phyloP scores from a whole-genome alignment of 2,797 vertebrate genomes.

The Tapirus indicus region DNA sequence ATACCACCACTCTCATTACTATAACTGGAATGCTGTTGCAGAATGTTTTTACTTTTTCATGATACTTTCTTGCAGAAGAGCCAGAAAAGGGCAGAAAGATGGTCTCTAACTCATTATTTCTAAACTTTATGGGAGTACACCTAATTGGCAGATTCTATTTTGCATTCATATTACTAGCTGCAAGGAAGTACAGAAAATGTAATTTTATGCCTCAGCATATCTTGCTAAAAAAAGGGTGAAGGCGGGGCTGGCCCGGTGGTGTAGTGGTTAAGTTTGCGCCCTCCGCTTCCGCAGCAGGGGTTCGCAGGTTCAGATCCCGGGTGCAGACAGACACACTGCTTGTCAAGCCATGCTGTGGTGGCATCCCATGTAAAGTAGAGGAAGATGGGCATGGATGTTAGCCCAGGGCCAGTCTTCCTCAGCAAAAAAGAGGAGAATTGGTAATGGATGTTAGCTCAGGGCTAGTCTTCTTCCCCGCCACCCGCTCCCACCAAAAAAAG shows the following conservation, averaged over 20 bases:
- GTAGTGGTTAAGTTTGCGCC: no score
- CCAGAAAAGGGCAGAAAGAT: not conserved
- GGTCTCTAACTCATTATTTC: not conserved
- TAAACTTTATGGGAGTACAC: not conserved
- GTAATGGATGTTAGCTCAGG: no score
- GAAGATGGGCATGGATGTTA: no score
- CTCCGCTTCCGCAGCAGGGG: no score
- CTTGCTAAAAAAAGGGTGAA: not conserved
- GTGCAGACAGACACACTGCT: no score
- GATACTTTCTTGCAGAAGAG: not conserved
- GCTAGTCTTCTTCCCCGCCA: no score
- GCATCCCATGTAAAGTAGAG: no score
- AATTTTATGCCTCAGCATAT: not conserved
- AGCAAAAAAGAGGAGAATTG: no score
- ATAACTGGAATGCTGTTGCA: not conserved
- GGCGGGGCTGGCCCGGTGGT: not conserved
- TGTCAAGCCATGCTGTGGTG: no score
- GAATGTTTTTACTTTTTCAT: not conserved
- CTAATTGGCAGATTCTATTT: not conserved
- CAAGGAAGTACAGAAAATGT: not conserved
- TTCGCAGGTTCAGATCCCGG: no score
- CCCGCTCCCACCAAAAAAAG: not conserved
- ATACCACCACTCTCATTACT: not conserved
- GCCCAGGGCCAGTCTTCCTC: no score
- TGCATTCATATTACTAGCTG: not conserved